Base-by-base conservation (phyloP, 1,140 invertebrate genomes). In the Lepidostoma basale region DNA sequence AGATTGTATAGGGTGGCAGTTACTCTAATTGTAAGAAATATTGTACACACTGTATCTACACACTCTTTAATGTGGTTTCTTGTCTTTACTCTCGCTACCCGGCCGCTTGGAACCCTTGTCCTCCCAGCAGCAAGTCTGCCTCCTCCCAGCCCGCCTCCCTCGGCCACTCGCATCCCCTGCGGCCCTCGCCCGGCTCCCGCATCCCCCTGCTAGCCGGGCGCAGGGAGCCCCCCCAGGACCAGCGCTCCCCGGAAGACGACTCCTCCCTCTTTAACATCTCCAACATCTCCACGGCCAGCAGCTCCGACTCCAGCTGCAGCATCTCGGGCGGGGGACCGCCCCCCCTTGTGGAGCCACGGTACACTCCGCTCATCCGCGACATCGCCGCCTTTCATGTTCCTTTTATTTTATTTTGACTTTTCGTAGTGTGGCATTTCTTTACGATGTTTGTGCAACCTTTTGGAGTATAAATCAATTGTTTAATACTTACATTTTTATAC, bases 221-320 rank as follows among this genome's bases (percentile, higher is more conserved):
- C 78, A 75, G 76, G 69, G 77, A 78, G 67, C 79, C 33, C 78
- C 22, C 76, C 75, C 79, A 78, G 56, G 81, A 82, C 67, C 82
- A 82, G 75, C 77, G 82, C 72, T 81, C 79, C 77, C 82, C 82
- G 40, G 82, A 83, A 78, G 82, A 83, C 26, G 81, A 83, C 75
- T 83, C 82, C 72, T 83, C 82, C 59, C 75, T 83, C 49, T 81
- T 83, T 79, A 83, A 81, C 76, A 83, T 83, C 76, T 83, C 82
- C 56, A 81, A 81, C 77, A 83, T 83, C 77, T 83, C 81, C 65
- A 83, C 77, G 73, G 81, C 82, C 68, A 83, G 81, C 62, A 82
- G 80, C 73, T 80, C 81, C 59, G 81, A 83, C 75, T 78, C 79
- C 47, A 81, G 77, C 62, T 81, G 82, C 72, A 79, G 80, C 72